Evolutionary conservation across 2,888 invertebrate species (phyloP).

Genomic region (Blastobasis lacticolella): DNA sequence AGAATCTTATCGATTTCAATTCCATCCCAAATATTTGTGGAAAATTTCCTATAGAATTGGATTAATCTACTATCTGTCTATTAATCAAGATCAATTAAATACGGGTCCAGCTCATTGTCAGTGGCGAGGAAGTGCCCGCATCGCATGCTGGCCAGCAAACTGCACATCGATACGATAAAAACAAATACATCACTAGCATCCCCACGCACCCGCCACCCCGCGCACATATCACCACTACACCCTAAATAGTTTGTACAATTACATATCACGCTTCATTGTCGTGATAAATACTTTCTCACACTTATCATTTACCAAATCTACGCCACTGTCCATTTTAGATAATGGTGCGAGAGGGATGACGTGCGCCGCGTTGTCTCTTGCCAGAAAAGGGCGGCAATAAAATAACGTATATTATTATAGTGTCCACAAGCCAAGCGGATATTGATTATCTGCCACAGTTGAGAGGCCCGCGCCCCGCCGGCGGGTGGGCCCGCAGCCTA

Average conservation of each 20-base stretch:
- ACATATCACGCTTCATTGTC: conserved; percentile 72
- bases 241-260: conserved; percentile 69
- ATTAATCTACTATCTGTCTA: no score
- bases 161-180: conserved; percentile 51
- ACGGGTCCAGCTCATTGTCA: conserved; percentile 1
- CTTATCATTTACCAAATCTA: conserved; percentile 75
- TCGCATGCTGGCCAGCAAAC: conserved; percentile 41
- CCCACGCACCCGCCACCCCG: conserved; percentile 22
- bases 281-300: conserved; percentile 75
- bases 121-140: conserved; percentile 47
- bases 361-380: conserved; percentile 22
- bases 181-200: conserved; percentile 53
- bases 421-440: conserved; percentile 76
- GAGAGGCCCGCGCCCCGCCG: conserved; percentile 61
- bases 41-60: no score
- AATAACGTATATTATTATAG: conserved; percentile 73
- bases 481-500: conserved; percentile 33
- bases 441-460: conserved; percentile 76
- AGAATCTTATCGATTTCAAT: conserved; percentile 11
- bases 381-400: conserved; percentile 49
- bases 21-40: conserved; percentile 12
- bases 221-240: conserved; percentile 46
- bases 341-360: conserved; percentile 58
- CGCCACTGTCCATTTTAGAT: conserved; percentile 74
- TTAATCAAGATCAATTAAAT: no score